Percentiles rank a stretch among this genome's conserved stretches.
phyloP scores from a whole-genome alignment of 2,797 vertebrate species.

The Pogonophryne albipinna region DNA sequence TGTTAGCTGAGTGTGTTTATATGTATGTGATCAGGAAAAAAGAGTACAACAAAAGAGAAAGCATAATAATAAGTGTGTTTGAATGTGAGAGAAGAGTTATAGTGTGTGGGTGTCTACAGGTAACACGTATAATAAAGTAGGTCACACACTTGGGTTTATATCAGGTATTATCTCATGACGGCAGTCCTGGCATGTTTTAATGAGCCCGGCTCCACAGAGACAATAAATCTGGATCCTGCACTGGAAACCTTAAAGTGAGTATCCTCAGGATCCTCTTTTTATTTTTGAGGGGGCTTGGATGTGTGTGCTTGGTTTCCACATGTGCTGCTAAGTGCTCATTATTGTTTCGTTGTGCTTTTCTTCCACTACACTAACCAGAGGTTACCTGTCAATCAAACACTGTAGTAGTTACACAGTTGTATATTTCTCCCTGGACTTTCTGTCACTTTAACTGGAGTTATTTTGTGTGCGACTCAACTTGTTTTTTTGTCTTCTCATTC shows the following conservation, averaged over 20 bases:
- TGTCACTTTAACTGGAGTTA: conserved; percentile 10
- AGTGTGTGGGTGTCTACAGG: conserved; percentile 35
- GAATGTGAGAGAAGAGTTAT: neutral
- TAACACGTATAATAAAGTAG: conserved; percentile 51
- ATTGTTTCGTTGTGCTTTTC: conserved; percentile 16
- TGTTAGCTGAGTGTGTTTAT: neutral
- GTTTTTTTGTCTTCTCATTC: neutral
- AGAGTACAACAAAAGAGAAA: neutral
- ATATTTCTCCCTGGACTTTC: conserved; percentile 3
- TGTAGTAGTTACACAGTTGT: neutral
- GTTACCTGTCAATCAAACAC: conserved; percentile 40
- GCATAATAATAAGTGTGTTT: conserved; percentile 15
- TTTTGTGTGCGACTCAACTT: neutral
- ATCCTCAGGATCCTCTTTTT: conserved; percentile 3
- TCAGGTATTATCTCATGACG: conserved; percentile 62
- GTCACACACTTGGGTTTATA: conserved; percentile 56
- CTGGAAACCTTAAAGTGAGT: conserved; percentile 46
- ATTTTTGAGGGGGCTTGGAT: neutral
- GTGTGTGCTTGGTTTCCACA: conserved; percentile 9
- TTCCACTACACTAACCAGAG: conserved; percentile 19
- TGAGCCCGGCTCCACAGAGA: conserved; percentile 67
- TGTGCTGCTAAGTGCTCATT: conserved; percentile 49
- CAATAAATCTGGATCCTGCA: conserved; percentile 66
- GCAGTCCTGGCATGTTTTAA: conserved; percentile 69
- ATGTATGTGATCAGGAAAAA: neutral